Conservation (phyloP, 1,140 invertebrate genomes). For the Macrotrachela quadricornifera region DNA sequence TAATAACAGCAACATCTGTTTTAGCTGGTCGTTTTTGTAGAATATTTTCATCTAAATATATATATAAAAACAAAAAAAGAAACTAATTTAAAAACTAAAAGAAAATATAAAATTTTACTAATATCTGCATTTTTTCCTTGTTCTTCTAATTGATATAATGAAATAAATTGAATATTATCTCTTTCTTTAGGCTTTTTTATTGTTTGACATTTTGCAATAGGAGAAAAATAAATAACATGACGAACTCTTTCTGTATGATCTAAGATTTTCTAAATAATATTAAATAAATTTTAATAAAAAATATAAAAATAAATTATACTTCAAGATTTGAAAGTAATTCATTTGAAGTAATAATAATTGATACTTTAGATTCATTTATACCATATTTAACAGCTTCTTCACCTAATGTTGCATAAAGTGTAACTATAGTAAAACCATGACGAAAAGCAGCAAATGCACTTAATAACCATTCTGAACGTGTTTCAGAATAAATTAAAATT, state of each 20-base stretch:
- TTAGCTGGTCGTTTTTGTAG: conserved; percentile 28
- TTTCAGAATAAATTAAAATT: conserved; percentile 85
- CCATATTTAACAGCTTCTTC: conserved; percentile 84
- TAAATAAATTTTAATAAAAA: no score
- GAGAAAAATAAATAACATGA: no score
- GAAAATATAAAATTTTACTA: conserved; percentile 8
- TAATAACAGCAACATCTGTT: conserved; percentile 28
- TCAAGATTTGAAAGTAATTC: no score
- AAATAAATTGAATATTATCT: conserved; percentile 43
- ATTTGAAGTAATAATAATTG: no score
- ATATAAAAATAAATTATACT: no score
- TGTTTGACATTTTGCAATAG: no score
- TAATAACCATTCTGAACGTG: conserved; percentile 85
- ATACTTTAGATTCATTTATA: not conserved
- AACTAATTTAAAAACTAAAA: no score
- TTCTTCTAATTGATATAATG: conserved; percentile 39
- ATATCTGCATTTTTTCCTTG: conserved; percentile 25
- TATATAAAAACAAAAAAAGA: no score
- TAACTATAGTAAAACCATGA: conserved; percentile 73
- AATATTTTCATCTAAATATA: not conserved
- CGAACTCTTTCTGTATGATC: no score
- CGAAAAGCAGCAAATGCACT: conserved; percentile 78
- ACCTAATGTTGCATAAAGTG: conserved; percentile 83
- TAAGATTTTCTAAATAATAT: no score
- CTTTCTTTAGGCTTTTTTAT: conserved; percentile 12